Conservation (phyloP, 2,888 invertebrate genomes). For the Disparrhopalites patrizii region DNA sequence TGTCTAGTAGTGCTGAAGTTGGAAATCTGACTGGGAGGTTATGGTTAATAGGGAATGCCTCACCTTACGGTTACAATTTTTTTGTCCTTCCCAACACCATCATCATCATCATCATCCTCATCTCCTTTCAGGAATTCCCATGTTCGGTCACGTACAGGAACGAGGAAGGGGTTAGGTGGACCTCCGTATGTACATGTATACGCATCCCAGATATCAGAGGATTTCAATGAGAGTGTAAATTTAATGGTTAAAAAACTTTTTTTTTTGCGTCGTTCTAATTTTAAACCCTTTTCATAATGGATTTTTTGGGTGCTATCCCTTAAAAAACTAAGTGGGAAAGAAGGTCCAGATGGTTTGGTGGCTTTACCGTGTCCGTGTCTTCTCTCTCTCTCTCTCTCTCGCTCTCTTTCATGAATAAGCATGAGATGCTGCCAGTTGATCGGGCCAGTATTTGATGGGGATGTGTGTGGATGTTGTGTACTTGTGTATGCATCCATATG, state of each 20-base stretch:
- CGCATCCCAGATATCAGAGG: no score
- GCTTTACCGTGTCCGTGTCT: constrained; percentile 17
- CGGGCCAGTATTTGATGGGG: no score
- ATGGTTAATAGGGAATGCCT: constrained; percentile 5
- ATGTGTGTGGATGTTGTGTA: no score
- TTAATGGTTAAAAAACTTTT: constrained; percentile 24
- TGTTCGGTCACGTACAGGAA: no score
- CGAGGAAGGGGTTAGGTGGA: no score
- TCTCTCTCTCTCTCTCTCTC: constrained; percentile 9
- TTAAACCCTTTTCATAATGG: constrained; percentile 30
- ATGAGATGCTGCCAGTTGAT: constrained; percentile 11
- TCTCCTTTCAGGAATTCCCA: no score
- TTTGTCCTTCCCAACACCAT: no score
- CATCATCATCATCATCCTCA: no score
- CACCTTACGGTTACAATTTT: constrained; percentile 6
- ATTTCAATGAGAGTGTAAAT: constrained; percentile 29
- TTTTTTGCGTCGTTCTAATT: constrained; percentile 33
- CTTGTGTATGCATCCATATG: no score
- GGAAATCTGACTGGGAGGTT: constrained; percentile 24
- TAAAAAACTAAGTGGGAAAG: no score
- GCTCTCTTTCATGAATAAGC: constrained; percentile 13
- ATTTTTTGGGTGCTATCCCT: constrained; percentile 28
- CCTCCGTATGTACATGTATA: not conserved
- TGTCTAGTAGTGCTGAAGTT: not conserved
- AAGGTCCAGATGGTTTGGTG: constrained; percentile 24